Percentiles rank a stretch among this genome's conserved stretches.
Evolutionary conservation across 1,140 invertebrate genomes (phyloP).

Genomic region (Philotrypesis tridentata): DNA sequence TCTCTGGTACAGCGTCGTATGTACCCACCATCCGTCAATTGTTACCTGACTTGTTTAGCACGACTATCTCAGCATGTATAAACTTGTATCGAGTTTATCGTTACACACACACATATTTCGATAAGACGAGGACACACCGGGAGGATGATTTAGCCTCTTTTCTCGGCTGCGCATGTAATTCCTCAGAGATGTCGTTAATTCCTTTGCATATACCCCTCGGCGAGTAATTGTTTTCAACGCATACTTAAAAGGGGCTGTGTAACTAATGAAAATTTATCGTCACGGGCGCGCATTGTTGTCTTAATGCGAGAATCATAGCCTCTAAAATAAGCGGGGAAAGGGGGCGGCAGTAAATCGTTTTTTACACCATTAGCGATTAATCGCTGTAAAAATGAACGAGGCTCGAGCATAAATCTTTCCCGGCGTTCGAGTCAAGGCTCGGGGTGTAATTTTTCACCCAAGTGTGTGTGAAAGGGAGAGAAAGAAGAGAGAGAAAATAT

Average conservation of each 20-base stretch:
- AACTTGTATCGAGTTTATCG: not conserved
- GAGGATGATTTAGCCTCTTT: not conserved
- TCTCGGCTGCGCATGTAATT: too few relatives aligned
- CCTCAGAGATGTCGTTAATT: too few relatives aligned
- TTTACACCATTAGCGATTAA: not conserved
- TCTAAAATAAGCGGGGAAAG: not conserved
- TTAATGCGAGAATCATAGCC: not conserved
- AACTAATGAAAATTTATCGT: not conserved
- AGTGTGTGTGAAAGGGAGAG: not conserved
- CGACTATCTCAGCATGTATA: too few relatives aligned
- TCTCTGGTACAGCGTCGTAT: not conserved
- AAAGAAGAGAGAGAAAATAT: not conserved
- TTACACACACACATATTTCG: too few relatives aligned
- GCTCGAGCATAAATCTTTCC: not conserved
- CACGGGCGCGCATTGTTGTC: not conserved
- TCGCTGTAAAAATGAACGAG: not conserved
- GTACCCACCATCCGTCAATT: slow-evolving; percentile 14
- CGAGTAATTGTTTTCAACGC: not conserved
- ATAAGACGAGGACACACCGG: not conserved
- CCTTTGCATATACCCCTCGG: not conserved
- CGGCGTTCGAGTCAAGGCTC: not conserved
- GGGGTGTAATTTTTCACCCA: not conserved
- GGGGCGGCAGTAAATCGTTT: not conserved
- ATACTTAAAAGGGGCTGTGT: not conserved
- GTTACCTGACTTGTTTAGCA: not conserved